Conservation (phyloP, 2,113 vertebrate species). For the Prochilodus magdalenae region DNA sequence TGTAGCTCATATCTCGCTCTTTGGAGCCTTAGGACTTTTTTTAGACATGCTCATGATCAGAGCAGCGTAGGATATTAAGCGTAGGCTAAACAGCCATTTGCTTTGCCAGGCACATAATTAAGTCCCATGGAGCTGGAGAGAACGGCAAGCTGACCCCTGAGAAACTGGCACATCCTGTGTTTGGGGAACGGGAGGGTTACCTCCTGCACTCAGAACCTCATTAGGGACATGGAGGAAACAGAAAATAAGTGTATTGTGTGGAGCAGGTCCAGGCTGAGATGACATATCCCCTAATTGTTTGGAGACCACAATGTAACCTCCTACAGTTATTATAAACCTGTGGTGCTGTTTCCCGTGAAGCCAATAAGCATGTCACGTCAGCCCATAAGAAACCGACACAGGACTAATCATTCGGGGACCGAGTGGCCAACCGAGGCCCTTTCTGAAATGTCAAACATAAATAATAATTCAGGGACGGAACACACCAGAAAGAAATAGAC, state of each 20-base stretch:
- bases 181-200: not conserved
- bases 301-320: not conserved
- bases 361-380: not conserved
- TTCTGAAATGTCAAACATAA: not conserved
- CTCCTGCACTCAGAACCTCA: not conserved
- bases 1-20: too few species aligned
- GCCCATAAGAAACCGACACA: not conserved
- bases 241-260: not conserved
- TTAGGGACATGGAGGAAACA: not conserved
- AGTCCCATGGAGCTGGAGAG: not conserved
- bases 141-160: not conserved
- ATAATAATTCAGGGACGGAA: not conserved
- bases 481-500: too few species aligned
- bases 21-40: too few species aligned
- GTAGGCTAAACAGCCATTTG: not conserved
- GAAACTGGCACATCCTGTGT: not conserved
- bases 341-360: not conserved
- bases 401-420: not conserved
- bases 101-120: not conserved
- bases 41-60: not conserved
- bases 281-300: not conserved
- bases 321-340: not conserved
- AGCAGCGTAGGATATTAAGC: not conserved
- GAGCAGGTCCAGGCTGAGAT: not conserved
- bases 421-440: not conserved